Base-by-base conservation (phyloP, 2,113 vertebrate genomes). In the Grammomys dolichurus region DNA sequence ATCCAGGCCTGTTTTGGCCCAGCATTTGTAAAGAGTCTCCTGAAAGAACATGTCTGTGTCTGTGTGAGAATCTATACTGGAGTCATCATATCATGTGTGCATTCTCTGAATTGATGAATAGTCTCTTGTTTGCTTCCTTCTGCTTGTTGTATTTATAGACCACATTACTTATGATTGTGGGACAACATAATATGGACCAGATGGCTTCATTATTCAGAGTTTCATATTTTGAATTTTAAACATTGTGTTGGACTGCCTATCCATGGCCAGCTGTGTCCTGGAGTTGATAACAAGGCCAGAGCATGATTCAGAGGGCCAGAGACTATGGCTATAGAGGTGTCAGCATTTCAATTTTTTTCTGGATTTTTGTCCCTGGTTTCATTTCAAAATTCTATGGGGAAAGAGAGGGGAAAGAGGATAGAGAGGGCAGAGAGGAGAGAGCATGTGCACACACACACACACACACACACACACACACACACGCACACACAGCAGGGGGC, bases 151-250 rank as follows among this genome's bases (percentile, higher is more conserved):
- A 98, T 98, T 98, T 98, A 98, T 97, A 98, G 97, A 95, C 96
- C 92, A 73, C 96, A 97, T 97, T 97, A 97, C 92, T 97, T 96
- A 92, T 97, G 96, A 97, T 98, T 97, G 97, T 97, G 96, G 92
- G 96, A 90, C 86, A 97, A 96, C 97, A 96, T 94, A 96, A 97
- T 98, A 96, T 93, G 88, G 76, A 96, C 96, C 97, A 98, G 97
- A 97, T 98, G 97, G 97, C 87, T 96, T 95, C 88, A 97, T 97
- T 98, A 96, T 96, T 96, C 90, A 72, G 58, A 56, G 24, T 97
- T 97, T 96, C 92, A 95, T 96, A 93, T 90, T 96, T 87, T 97
- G 97, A 97, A 98, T 98, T 93, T 97, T 91, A 96, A 97, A 77
- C 78, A 60, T 90, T 94, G 93, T 76, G 90, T 87, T 95, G 95